phyloP scores from a whole-genome alignment of 2,888 invertebrate species.

The Heterodera filipjevi region DNA sequence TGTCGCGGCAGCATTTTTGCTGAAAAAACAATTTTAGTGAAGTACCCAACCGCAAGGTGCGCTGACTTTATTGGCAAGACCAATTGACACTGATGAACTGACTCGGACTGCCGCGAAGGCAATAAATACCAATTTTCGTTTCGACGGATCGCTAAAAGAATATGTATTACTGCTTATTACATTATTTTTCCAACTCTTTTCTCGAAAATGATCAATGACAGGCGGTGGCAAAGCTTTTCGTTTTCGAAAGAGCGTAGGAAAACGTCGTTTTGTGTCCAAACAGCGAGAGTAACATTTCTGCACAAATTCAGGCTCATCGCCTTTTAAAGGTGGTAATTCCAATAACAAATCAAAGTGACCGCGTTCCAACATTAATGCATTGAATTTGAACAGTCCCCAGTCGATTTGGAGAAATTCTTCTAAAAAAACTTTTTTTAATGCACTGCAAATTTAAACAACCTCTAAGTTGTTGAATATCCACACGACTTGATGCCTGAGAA shows the following conservation, averaged over 20 bases:
- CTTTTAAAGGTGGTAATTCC: conserved; percentile 19
- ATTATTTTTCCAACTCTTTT: conserved; percentile 10
- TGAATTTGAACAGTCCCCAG: conserved; percentile 20
- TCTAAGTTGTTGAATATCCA: neutral
- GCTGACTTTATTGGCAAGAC: conserved; percentile 1
- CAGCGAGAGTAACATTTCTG: conserved; percentile 13
- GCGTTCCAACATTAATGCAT: conserved; percentile 19
- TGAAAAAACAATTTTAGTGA: neutral
- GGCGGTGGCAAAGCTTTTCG: conserved; percentile 25
- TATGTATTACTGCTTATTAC: neutral
- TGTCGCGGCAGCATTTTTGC: neutral
- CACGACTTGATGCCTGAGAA: neutral
- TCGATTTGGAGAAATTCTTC: conserved; percentile 8
- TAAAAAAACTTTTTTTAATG: neutral
- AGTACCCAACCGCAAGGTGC: neutral
- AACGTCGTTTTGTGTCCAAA: conserved; percentile 22
- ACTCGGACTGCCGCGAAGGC: neutral
- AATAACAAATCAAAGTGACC: conserved; percentile 19
- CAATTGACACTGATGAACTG: neutral
- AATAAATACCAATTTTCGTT: conserved; percentile 12
- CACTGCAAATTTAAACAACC: neutral
- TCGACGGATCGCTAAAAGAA: neutral
- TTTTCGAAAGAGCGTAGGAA: conserved; percentile 33
- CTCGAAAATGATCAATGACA: conserved; percentile 17
- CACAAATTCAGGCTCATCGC: conserved; percentile 33